Evolutionary conservation across 1,140 invertebrate species (phyloP).

Genomic region (Leguminivora glycinivorella): DNA sequence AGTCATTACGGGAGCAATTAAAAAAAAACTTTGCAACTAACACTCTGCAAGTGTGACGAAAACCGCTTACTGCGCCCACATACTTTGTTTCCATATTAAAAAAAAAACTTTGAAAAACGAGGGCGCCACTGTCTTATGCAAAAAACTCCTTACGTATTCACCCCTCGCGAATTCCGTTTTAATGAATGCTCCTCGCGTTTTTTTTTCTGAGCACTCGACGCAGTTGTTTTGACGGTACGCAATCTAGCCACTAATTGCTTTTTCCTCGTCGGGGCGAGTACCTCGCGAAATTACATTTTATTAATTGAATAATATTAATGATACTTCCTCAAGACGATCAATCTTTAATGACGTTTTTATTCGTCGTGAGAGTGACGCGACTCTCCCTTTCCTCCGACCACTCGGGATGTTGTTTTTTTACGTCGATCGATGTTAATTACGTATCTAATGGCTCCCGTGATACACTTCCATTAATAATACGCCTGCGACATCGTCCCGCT

Average conservation of each 20-base stretch:
- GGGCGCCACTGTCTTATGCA: slow-evolving; percentile 75
- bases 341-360: slow-evolving; percentile 77
- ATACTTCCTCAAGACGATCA: slow-evolving; percentile 74
- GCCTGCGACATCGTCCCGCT: slow-evolving; percentile 64
- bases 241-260: slow-evolving; percentile 79
- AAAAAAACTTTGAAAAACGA: slow-evolving; percentile 66
- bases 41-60: slow-evolving; percentile 71
- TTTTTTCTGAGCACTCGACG: slow-evolving; percentile 65
- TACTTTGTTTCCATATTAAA: slow-evolving; percentile 67
- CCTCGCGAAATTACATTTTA: slow-evolving; percentile 77
- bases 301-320: slow-evolving; percentile 80
- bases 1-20: slow-evolving; percentile 73
- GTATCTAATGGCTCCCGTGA: slow-evolving; percentile 77
- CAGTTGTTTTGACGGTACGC: slow-evolving; percentile 78
- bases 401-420: slow-evolving; percentile 55
- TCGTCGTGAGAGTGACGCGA: slow-evolving; percentile 62
- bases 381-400: slow-evolving; percentile 47
- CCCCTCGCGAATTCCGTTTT: slow-evolving; percentile 75
- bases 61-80: slow-evolving; percentile 76
- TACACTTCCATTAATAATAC: slow-evolving; percentile 78
- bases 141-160: slow-evolving; percentile 78
- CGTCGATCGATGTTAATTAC: slow-evolving; percentile 73
- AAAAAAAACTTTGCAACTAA: slow-evolving; percentile 69
- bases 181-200: slow-evolving; percentile 72
- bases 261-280: slow-evolving; percentile 74